phyloP scores from a whole-genome alignment of 2,113 vertebrate genomes.

The Conger conger region DNA sequence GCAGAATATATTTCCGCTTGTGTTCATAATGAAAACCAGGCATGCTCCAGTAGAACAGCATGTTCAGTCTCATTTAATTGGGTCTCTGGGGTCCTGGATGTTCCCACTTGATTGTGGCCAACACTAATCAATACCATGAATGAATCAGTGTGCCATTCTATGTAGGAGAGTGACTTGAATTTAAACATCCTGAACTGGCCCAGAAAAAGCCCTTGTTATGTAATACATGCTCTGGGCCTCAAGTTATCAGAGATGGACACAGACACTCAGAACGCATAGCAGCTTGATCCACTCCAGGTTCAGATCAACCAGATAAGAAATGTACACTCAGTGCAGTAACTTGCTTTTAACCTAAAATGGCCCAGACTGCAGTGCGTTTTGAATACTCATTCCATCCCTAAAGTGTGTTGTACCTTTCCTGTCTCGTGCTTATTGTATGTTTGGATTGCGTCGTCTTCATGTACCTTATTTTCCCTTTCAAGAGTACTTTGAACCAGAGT shows the following conservation, averaged over 20 bases:
- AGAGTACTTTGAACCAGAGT: constrained; percentile 79
- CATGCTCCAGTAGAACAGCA: background rate
- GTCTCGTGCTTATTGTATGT: background rate
- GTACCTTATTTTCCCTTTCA: constrained; percentile 22
- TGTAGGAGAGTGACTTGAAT: background rate
- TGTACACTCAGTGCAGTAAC: background rate
- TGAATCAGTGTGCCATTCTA: background rate
- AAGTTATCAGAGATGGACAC: background rate
- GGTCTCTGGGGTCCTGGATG: background rate
- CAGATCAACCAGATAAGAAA: background rate
- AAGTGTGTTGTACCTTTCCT: background rate
- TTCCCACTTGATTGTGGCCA: background rate
- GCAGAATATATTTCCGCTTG: background rate
- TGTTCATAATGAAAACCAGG: background rate
- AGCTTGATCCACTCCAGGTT: background rate
- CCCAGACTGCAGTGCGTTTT: background rate
- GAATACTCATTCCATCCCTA: background rate
- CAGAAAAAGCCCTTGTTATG: background rate
- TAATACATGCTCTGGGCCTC: constrained; percentile 1
- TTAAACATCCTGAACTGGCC: constrained; percentile 6
- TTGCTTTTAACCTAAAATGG: background rate
- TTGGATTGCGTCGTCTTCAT: background rate
- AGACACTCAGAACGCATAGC: background rate
- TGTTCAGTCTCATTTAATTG: background rate
- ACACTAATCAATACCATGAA: background rate